Base-by-base conservation (phyloP, 2,888 invertebrate genomes). In the Hemistola chrysoprasaria region DNA sequence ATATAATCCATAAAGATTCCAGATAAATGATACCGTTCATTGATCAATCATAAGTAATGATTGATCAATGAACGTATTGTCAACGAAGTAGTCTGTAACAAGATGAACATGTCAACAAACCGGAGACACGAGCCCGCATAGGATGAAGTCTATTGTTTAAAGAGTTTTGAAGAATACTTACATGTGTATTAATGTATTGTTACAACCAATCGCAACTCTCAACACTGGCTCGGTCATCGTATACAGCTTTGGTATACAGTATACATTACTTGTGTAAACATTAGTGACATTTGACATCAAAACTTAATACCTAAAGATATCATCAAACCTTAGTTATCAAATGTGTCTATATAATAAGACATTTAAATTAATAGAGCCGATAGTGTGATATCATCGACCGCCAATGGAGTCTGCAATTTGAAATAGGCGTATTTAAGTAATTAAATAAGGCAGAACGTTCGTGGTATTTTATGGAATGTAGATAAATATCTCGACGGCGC, bases 71-170 rank as follows among this genome's bases (percentile, higher is more conserved):
- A 77, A 74, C 73, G 69, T 68, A 59, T 62, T 66, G 71, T 74
- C 72, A 68, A 75, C 62, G 48, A 58, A 57, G 58, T 64, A 55
- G 65, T 66, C 39, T 51, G 56, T 56, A 57, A 60, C 61, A 63
- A 65, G 62, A 50, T 56, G 57, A 59, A 47, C 43, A 56, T 38
- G 57, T 63, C 63, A 62, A 67, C 56, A 65, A 62, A 50, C 53
- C 40, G 53, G 59, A 53, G 64, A 56, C 63, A 55, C 56, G 50
- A 63, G 60, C 81, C 81, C 80, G 82, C 80, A 82, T 84, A 75
- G 80, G 78, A n/a, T n/a, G n/a, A n/a, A 78, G 80, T 67, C 78
- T 66, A 69, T 80, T 79, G 78, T 81, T 74, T 72, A 59, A 64
- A 71, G 66, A 74, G 62, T 64, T 72, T 71, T 71, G 54, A 65